Base-by-base conservation (phyloP, 1,140 invertebrate genomes). In the Scylla paramamosain region DNA sequence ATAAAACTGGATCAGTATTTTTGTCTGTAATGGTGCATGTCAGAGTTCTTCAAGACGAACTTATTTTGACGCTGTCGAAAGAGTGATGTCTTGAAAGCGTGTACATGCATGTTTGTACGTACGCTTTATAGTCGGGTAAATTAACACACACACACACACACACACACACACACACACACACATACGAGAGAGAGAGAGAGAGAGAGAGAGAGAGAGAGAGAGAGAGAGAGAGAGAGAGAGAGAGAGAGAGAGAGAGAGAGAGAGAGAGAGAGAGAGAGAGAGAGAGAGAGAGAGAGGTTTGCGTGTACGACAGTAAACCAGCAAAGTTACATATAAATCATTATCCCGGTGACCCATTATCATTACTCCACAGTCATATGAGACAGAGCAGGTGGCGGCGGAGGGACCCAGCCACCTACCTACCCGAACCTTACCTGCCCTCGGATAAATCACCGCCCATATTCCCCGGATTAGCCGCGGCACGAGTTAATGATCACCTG, bases 211-310 rank as follows among this genome's bases (percentile, higher is more conserved):
- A 45, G 88, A 3, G 88, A 46, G 88, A 90, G 10, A 45, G 32
- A 90, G 39, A 90, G 88, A 90, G 39, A 90, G 87, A 89, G 87
- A 88, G 87, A 88, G 87, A 88, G 87, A 32, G 87, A 88, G 87
- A 88, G 87, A 32, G 87, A 88, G 87, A 88, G 87, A 88, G 87
- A 88, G 87, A 88, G 87, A 88, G 87, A 88, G 87, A 88, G 87
- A 88, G 87, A 88, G 87, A 88, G n/a, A 88, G 87, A 88, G 87
- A 88, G 87, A 88, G 87, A 88, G 87, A 88, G 87, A 88, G 87
- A 88, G 87, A 88, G 87, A 88, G 32, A 88, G 87, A 88, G 87
- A 88, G 12, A 83, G 1, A 83, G 77, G 28, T 39, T n/a, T 45
- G 28, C 45, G n/a, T 29, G n/a, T 39, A 83, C 28, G 39, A 28